Evolutionary conservation across 2,797 vertebrate species (phyloP).

Genomic region (Phyllotis vaccarum): DNA sequence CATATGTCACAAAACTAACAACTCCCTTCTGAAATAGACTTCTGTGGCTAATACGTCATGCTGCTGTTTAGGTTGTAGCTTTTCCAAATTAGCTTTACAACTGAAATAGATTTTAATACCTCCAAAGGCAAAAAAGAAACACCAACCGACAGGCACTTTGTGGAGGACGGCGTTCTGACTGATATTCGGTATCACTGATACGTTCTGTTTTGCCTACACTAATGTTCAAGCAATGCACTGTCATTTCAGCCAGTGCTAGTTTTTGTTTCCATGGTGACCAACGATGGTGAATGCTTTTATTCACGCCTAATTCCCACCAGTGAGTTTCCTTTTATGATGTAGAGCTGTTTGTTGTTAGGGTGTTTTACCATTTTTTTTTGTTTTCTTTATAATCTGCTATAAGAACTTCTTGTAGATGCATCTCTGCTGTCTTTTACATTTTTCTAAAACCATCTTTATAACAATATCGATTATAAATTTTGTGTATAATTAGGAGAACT

Average conservation of each 20-base stretch:
- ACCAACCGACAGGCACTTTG: neutral
- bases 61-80: neutral
- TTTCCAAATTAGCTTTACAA: neutral
- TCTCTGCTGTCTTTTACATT: neutral
- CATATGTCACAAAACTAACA: neutral
- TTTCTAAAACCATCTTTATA: neutral
- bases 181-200: neutral
- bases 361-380: neutral
- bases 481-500: neutral
- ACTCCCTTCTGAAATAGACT: neutral
- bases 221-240: neutral
- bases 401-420: neutral
- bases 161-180: neutral
- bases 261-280: neutral
- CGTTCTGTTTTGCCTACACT: neutral
- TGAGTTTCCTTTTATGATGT: neutral
- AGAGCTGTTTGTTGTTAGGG: neutral
- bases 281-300: neutral
- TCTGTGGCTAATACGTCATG: neutral
- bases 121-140: neutral
- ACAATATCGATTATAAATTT: neutral
- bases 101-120: neutral
- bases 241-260: neutral
- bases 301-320: neutral
- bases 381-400: neutral